phyloP scores from a whole-genome alignment of 2,888 invertebrate species.

The Diarsia rubi region DNA sequence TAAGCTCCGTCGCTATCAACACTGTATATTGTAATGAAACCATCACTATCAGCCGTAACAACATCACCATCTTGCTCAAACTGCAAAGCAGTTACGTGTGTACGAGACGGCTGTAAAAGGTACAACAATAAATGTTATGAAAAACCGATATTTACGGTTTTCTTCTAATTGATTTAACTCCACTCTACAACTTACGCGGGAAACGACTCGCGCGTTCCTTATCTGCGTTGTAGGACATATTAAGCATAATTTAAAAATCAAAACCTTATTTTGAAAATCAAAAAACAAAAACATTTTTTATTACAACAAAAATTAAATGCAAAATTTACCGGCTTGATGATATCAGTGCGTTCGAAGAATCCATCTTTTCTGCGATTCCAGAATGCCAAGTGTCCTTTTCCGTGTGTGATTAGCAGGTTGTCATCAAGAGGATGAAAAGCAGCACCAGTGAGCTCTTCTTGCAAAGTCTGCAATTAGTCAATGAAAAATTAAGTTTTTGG shows the following conservation, averaged over 20 bases:
- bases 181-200: slow-evolving; percentile 50
- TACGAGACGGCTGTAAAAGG: slow-evolving; percentile 93
- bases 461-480: slow-evolving; percentile 93
- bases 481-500: background rate
- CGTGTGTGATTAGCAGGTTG: slow-evolving; percentile 97
- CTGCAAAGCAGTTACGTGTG: slow-evolving; percentile 96
- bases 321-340: slow-evolving; percentile 94
- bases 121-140: slow-evolving; percentile 6
- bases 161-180: slow-evolving; percentile 11
- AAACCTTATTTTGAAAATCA: slow-evolving; percentile 2
- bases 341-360: slow-evolving; percentile 97
- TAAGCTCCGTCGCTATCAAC: slow-evolving; percentile 97
- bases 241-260: slow-evolving; percentile 38
- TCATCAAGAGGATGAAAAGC: slow-evolving; percentile 98
- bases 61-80: slow-evolving; percentile 98
- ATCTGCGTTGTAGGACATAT: slow-evolving; percentile 36
- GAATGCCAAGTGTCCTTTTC: slow-evolving; percentile 97
- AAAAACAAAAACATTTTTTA: no score
- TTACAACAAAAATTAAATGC: background rate
- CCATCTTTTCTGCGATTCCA: slow-evolving; percentile 98
- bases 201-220: slow-evolving; percentile 44
- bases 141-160: slow-evolving; percentile 32
- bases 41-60: slow-evolving; percentile 97
- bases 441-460: slow-evolving; percentile 96
- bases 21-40: slow-evolving; percentile 97